A percentile compares a stretch with the other conserved stretches of the same genome.
Evolutionary conservation across 1,140 invertebrate genomes (phyloP).

Genomic region (Temnothorax nylanderi): DNA sequence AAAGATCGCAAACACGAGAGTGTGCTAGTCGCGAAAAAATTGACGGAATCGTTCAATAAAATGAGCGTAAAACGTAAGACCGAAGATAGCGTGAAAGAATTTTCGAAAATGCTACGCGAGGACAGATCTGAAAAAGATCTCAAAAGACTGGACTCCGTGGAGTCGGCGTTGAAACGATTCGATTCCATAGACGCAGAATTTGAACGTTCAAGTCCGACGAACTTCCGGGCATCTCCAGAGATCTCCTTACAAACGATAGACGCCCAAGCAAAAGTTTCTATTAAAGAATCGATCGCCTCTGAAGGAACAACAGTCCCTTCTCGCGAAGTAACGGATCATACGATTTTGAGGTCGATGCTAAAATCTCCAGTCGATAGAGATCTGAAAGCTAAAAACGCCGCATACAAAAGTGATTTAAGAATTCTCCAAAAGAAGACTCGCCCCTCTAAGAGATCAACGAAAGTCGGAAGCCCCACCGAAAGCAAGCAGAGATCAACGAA

Average conservation of each 20-base stretch:
- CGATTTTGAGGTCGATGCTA: background rate
- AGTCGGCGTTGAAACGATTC: conserved; percentile 74
- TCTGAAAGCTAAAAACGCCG: background rate
- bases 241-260: conserved; percentile 33
- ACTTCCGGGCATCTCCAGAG: background rate
- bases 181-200: conserved; percentile 69
- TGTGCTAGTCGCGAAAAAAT: background rate
- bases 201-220: conserved; percentile 11
- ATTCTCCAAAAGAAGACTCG: background rate
- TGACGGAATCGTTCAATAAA: background rate
- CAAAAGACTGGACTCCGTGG: conserved; percentile 74
- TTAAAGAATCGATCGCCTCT: background rate
- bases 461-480: conserved; percentile 53
- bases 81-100: background rate
- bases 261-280: background rate
- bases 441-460: conserved; percentile 19
- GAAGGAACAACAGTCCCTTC: background rate
- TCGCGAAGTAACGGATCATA: background rate
- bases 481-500: conserved; percentile 7
- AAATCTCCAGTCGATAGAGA: background rate
- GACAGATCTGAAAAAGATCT: conserved; percentile 52
- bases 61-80: background rate
- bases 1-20: background rate
- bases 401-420: background rate
- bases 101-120: background rate